Evolutionary conservation across 1,140 invertebrate genomes (phyloP), one percentile per base, ranked within the genome.

Genomic region (Galendromus occidentalis): DNA sequence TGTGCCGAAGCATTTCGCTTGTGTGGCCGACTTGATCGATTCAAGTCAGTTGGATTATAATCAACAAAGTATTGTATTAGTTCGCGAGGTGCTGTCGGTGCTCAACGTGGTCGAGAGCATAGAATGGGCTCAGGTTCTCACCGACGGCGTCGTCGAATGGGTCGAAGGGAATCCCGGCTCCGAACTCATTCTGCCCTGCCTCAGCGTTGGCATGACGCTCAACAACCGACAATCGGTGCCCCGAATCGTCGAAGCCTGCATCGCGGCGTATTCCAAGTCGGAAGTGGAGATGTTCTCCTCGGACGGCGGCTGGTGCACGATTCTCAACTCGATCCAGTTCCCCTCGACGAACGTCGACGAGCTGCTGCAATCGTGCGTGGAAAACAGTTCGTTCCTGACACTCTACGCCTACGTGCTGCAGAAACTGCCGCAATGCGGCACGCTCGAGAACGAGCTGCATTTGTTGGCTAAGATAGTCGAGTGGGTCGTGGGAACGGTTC

Each of bases 151-250:
- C 22, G 51, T 59, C 2, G 14, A 20, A 14, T 59, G 51, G 51
- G 33, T 59, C 51, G 22, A 33, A 17, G 51, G n/a, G 33, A 59
- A 59, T 59, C 51, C 51, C 33, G 51, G 51, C n/a, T 59, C 51
- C 25, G 51, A 59, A 17, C 22, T 59, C 25, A 59, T 59, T 9
- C 33, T 59, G 22, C 22, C 51, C 25, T 59, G 51, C 25, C 14
- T 59, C 25, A 29, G 25, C 2, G 51, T 59, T 14, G 51, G n/a
- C 12, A 25, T 33, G 14, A 29, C 51, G 25, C 51, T 59, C 4
- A 29, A 25, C 51, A 59, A 59, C 9, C 51, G 25, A 9, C 51
- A 59, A 33, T 17, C 51, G 14, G 51, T 59, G 14, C 51, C 51
- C 25, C 12, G 22, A 14, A 59, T 59, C 25, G 51, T 22, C 25